Base-by-base conservation (phyloP, 1,140 invertebrate species). In the Oreohelix idahoensis region DNA sequence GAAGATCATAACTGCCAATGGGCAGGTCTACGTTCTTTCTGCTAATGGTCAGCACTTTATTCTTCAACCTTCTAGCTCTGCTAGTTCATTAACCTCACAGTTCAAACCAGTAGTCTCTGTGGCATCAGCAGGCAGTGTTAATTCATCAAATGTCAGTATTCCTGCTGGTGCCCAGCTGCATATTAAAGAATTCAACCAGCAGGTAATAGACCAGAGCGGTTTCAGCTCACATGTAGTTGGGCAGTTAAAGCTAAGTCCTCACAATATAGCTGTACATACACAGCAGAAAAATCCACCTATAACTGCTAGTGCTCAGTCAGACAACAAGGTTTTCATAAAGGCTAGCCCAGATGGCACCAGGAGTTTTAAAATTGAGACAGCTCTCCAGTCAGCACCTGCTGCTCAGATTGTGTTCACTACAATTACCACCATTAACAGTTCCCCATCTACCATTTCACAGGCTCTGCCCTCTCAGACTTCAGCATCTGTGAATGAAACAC, bases 11-110 rank as follows among this genome's bases (percentile, higher is more conserved):
- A 79, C 53, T 23, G 45, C 76, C 2, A 45, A 70, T 26, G 79
- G 79, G 17, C 79, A 81, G 32, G 79, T 81, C 15, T 71, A 49
- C 71, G 66, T 81, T 23, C 17, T 81, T 32, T 81, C 79, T n/a
- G 39, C 66, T 35, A 51, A 81, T 71, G 79, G 66, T 13, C 79
- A 81, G 39, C 77, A 69, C 17, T 45, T 63, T 36, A 38, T 79
- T 69, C 53, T 79, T 63, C 53, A 79, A 32, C 77, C 32, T 26
- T 73, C 71, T 1, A 73, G 42, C 17, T 73, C 71, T 36, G 69
- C 69, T 71, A 36, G 4, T 71, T 32, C 69, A 71, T 4, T 35
- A 36, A 26, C 32, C 1, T 39, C 69, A 35, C 32, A 32, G 15
- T 5, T 71, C 2, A 71, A 71, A n/a, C 32, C 69, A 42, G 42